Conservation (phyloP, 2,888 invertebrate species). For the Reticulitermes lucifugus region DNA sequence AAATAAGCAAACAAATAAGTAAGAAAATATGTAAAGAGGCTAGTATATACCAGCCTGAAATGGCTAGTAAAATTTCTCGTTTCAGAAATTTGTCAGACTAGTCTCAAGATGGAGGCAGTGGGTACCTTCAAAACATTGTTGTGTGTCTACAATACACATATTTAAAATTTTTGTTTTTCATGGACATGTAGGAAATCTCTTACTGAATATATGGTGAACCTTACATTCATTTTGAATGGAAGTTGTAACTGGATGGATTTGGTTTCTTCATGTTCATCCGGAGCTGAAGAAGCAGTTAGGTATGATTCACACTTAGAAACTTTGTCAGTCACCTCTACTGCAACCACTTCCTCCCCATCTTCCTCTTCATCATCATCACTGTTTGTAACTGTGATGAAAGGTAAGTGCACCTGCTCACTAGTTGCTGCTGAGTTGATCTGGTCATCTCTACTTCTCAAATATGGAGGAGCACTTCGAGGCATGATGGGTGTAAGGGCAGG, state of each 20-base stretch:
- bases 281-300: neutral
- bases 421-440: neutral
- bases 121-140: too few species aligned
- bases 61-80: too few species aligned
- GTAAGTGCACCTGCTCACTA: neutral
- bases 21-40: too few species aligned
- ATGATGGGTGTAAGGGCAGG: slow-evolving; percentile 76
- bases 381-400: slow-evolving; percentile 28
- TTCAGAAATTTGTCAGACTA: too few species aligned
- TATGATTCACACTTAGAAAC: slow-evolving; percentile 27
- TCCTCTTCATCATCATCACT: slow-evolving; percentile 41
- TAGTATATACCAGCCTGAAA: too few species aligned
- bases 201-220: neutral
- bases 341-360: slow-evolving; percentile 25
- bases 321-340: neutral
- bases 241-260: neutral
- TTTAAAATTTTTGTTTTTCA: too few species aligned
- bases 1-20: too few species aligned
- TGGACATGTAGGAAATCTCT: too few species aligned
- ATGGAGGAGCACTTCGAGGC: slow-evolving; percentile 60
- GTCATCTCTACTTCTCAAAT: slow-evolving; percentile 26
- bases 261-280: neutral
- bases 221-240: slow-evolving; percentile 21
- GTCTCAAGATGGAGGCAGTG: too few species aligned
- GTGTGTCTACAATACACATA: too few species aligned